phyloP scores from a whole-genome alignment of 2,888 invertebrate species.

The Formica aserva region DNA sequence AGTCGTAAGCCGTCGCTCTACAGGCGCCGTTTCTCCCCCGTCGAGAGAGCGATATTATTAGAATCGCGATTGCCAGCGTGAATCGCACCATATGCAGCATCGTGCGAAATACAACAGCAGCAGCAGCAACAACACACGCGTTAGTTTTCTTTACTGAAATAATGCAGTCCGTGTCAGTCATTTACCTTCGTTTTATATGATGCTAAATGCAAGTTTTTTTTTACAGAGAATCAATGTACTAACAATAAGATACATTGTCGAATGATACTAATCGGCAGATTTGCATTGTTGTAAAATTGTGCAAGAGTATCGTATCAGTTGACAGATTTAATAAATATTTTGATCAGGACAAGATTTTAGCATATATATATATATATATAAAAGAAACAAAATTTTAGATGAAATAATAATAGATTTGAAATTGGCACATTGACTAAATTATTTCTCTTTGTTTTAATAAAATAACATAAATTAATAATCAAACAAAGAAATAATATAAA shows the following conservation, averaged over 20 bases:
- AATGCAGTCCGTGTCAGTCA: background rate
- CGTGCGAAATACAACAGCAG: background rate
- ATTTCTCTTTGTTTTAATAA: background rate
- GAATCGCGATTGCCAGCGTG: background rate
- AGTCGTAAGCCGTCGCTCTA: background rate
- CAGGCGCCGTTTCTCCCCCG: background rate
- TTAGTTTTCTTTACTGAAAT: background rate
- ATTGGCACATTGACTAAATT: background rate
- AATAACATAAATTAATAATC: background rate
- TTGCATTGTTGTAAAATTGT: background rate
- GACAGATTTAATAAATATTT: background rate
- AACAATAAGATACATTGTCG: background rate
- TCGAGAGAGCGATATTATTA: slow-evolving; percentile 3
- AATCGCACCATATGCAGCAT: background rate
- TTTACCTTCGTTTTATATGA: background rate
- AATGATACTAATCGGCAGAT: background rate
- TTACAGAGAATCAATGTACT: background rate
- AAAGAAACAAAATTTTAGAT: background rate
- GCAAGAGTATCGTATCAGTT: background rate
- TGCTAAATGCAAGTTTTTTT: background rate
- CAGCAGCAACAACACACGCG: background rate
- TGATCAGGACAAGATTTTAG: background rate
- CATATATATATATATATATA: background rate
- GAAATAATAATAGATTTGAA: background rate
- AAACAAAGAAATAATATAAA: background rate